Percentiles rank a stretch among this genome's conserved stretches.
phyloP scores from a whole-genome alignment of 2,888 invertebrate genomes.

The Drosophila fungiperda region DNA sequence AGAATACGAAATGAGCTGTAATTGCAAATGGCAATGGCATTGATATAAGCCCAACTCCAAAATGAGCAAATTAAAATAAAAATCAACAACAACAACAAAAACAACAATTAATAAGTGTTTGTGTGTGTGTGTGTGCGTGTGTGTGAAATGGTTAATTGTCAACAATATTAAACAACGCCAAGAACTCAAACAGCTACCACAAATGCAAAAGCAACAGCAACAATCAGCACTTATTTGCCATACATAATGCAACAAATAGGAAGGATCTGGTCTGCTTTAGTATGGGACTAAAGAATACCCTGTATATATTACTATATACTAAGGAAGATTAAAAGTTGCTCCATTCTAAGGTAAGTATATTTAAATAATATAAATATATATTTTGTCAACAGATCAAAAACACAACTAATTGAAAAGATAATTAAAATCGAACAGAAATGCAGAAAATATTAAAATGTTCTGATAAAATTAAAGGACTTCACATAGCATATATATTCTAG shows the following conservation, averaged over 20 bases:
- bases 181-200: slow-evolving; percentile 18
- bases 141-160: slow-evolving; percentile 73
- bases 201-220: slow-evolving; percentile 14
- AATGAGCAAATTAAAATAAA: slow-evolving; percentile 57
- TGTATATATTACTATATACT: background rate
- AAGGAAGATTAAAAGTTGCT: background rate
- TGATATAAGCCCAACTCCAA: slow-evolving; percentile 30
- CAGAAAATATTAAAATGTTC: background rate
- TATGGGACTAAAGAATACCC: slow-evolving; percentile 15
- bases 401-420: background rate
- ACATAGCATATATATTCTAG: background rate
- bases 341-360: background rate
- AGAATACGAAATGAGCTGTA: slow-evolving; percentile 73
- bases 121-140: slow-evolving; percentile 41
- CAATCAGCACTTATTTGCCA: slow-evolving; percentile 44
- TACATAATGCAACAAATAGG: slow-evolving; percentile 13
- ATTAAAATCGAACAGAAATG: background rate
- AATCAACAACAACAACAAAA: slow-evolving; percentile 45
- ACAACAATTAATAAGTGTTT: slow-evolving; percentile 21
- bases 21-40: slow-evolving; percentile 47
- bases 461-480: background rate
- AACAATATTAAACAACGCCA: slow-evolving; percentile 60
- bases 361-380: background rate
- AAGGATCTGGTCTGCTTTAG: background rate
- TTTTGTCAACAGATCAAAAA: background rate